A percentile compares a stretch with the other conserved stretches of the same genome.
Evolutionary conservation across 2,888 invertebrate species (phyloP).

Genomic region (Pachliopta kotzebuea): DNA sequence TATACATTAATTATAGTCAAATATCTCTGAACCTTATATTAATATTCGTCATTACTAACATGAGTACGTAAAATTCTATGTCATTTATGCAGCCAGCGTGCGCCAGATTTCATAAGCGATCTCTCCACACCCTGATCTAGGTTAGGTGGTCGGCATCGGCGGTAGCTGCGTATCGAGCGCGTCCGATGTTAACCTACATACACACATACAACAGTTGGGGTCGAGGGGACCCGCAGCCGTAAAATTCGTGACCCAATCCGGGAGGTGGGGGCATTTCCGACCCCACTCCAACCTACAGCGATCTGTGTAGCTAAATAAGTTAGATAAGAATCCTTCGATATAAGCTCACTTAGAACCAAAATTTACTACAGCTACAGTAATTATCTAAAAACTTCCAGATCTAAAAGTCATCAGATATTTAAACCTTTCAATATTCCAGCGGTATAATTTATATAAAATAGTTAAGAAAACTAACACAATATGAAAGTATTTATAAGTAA

Average conservation of each 20-base stretch:
- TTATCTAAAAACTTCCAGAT: too few relatives aligned
- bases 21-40: too few relatives aligned
- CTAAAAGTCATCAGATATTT: too few relatives aligned
- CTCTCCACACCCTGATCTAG: constrained; percentile 80
- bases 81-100: constrained; percentile 71
- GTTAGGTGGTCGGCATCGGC: constrained; percentile 77
- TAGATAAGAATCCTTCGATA: constrained; percentile 14
- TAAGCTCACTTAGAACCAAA: constrained; percentile 5
- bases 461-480: too few relatives aligned
- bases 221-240: constrained; percentile 69
- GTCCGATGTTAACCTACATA: constrained; percentile 77
- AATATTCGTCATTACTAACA: constrained; percentile 38
- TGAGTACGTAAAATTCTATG: constrained; percentile 59
- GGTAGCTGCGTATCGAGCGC: constrained; percentile 77
- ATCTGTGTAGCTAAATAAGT: constrained; percentile 33
- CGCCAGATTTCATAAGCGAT: constrained; percentile 80
- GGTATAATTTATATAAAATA: too few relatives aligned
- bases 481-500: too few relatives aligned
- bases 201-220: constrained; percentile 67
- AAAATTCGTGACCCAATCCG: constrained; percentile 65
- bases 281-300: constrained; percentile 37
- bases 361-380: neutral
- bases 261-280: constrained; percentile 48
- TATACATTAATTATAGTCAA: too few relatives aligned
- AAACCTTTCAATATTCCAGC: too few relatives aligned